phyloP scores from a whole-genome alignment of 2,797 vertebrate genomes.

The Amblyraja radiata region DNA sequence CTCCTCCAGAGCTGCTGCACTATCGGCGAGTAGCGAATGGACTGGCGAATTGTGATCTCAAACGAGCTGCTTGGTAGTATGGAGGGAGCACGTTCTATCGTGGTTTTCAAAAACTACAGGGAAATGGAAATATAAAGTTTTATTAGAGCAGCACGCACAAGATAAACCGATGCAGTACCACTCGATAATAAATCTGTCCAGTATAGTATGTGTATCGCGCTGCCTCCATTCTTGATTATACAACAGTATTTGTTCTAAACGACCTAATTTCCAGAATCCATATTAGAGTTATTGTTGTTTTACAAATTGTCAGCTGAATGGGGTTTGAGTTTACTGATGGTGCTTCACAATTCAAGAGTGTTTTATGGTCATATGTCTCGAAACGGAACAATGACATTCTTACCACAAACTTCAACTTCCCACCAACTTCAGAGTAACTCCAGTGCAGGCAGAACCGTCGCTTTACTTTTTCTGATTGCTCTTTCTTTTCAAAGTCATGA shows the following conservation, averaged over 20 bases:
- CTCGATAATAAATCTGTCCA: not conserved
- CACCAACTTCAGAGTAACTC: not conserved
- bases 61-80: not conserved
- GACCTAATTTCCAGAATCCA: not conserved
- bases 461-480: not conserved
- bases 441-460: not conserved
- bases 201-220: not conserved
- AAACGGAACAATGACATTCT: too few relatives aligned
- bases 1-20: not conserved
- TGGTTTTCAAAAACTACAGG: not conserved
- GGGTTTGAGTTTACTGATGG: not conserved
- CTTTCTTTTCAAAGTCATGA: constrained; percentile 15
- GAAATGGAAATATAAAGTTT: not conserved
- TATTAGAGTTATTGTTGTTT: not conserved
- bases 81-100: not conserved
- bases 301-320: not conserved
- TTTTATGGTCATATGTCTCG: too few relatives aligned
- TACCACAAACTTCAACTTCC: too few relatives aligned
- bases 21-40: not conserved
- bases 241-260: too few relatives aligned
- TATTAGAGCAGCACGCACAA: not conserved
- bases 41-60: not conserved
- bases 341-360: not conserved
- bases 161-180: not conserved
- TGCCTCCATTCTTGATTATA: not conserved